Conservation (phyloP, 2,888 invertebrate species). For the Acronicta aceris region DNA sequence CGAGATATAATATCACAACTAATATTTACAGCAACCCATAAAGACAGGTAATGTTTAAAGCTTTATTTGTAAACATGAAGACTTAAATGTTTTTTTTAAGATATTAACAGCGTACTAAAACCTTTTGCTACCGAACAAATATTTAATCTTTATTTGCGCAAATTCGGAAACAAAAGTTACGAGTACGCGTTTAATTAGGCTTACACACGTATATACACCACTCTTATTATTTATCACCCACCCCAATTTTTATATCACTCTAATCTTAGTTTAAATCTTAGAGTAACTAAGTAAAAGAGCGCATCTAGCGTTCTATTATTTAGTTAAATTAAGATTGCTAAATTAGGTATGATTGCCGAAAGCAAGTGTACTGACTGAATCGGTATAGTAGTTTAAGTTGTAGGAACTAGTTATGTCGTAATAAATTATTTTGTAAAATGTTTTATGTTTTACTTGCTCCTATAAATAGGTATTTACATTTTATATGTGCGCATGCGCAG, state of each 20-base stretch:
- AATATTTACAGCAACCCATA: slow-evolving; percentile 78
- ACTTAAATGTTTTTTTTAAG: slow-evolving; percentile 30
- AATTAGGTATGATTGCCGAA: slow-evolving; percentile 43
- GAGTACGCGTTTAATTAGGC: slow-evolving; percentile 6
- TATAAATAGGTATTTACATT: slow-evolving; percentile 19
- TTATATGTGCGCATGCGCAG: slow-evolving; percentile 1
- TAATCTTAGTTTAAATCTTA: slow-evolving; percentile 12
- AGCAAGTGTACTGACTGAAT: slow-evolving; percentile 61
- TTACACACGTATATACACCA: slow-evolving; percentile 47
- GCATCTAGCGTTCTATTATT: slow-evolving; percentile 23
- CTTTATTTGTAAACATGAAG: slow-evolving; percentile 63
- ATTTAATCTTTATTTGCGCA: background rate
- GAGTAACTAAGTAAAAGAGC: too few relatives aligned
- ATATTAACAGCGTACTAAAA: slow-evolving; percentile 19
- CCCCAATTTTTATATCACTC: slow-evolving; percentile 68
- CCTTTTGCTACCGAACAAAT: slow-evolving; percentile 16
- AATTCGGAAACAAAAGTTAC: slow-evolving; percentile 12
- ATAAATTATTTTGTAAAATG: slow-evolving; percentile 74
- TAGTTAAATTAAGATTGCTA: slow-evolving; percentile 43
- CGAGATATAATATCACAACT: slow-evolving; percentile 76
- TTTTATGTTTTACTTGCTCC: slow-evolving; percentile 48
- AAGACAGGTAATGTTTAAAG: slow-evolving; percentile 78
- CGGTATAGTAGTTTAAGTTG: slow-evolving; percentile 51
- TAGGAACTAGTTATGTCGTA: slow-evolving; percentile 77
- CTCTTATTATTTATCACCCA: slow-evolving; percentile 61